phyloP scores from a whole-genome alignment of 2,797 vertebrate species.

The Crypturellus tataupa region DNA sequence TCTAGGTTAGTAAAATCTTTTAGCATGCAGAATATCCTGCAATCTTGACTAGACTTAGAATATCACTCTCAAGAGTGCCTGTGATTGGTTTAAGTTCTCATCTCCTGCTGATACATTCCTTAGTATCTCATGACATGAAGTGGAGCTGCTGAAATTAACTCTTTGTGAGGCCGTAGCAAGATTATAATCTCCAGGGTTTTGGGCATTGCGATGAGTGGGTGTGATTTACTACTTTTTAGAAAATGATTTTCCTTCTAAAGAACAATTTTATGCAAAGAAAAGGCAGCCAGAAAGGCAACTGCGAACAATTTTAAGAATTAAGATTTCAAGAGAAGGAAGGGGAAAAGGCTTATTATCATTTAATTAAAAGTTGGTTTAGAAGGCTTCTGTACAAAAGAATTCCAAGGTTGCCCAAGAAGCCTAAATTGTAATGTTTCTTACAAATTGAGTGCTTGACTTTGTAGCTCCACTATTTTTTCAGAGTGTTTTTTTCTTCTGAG shows the following conservation, averaged over 20 bases:
- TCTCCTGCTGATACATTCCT: neutral
- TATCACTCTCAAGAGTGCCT: neutral
- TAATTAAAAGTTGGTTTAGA: neutral
- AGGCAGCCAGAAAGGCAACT: neutral
- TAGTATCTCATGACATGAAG: neutral
- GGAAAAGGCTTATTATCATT: neutral
- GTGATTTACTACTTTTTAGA: neutral
- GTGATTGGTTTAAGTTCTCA: neutral
- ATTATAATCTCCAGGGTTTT: neutral
- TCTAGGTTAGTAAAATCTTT: neutral
- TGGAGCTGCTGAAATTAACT: neutral
- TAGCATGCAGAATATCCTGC: neutral
- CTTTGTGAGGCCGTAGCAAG: neutral
- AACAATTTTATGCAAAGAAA: neutral
- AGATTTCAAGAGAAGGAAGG: neutral
- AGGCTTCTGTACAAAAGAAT: neutral
- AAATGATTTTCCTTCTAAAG: neutral
- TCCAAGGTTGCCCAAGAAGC: neutral
- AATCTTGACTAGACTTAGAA: neutral
- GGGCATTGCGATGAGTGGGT: neutral
- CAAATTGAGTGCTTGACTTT: neutral
- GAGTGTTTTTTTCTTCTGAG: neutral
- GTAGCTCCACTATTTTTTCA: neutral
- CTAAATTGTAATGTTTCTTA: neutral
- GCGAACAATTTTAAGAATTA: neutral